phyloP scores from a whole-genome alignment of 2,888 invertebrate genomes.

The Euplagia quadripunctaria region DNA sequence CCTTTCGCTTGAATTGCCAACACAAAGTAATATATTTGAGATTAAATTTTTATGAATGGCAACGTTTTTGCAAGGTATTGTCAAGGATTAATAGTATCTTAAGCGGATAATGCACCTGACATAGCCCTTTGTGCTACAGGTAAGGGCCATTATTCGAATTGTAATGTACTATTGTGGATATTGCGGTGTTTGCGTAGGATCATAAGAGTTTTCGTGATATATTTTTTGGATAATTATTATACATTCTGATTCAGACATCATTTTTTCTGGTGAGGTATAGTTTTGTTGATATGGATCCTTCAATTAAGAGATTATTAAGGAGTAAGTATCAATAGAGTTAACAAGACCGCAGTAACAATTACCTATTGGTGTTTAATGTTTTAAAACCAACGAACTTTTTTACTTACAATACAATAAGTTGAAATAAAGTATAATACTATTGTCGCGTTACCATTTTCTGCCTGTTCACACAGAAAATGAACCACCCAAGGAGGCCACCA shows the following conservation, averaged over 20 bases:
- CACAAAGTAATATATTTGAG: conserved; percentile 70
- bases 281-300: conserved; percentile 15
- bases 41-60: conserved; percentile 80
- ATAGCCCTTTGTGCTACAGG: conserved; percentile 72
- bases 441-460: not conserved
- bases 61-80: conserved; percentile 73
- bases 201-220: conserved; percentile 24
- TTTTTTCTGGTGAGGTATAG: conserved; percentile 14
- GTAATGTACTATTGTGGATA: conserved; percentile 59
- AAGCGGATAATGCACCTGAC: conserved; percentile 84
- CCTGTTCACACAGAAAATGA: no score
- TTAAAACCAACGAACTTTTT: not conserved
- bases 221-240: conserved; percentile 42
- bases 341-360: not conserved
- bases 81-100: conserved; percentile 74
- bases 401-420: not conserved
- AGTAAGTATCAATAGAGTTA: not conserved
- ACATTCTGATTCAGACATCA: conserved; percentile 15
- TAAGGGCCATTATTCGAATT: conserved; percentile 65
- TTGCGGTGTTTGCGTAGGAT: conserved; percentile 76
- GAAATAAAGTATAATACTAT: not conserved
- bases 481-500: no score
- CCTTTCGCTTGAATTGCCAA: conserved; percentile 67
- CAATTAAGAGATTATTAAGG: not conserved
- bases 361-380: not conserved